phyloP scores from a whole-genome alignment of 1,140 invertebrate genomes.

The Psilanteris sp. region DNA sequence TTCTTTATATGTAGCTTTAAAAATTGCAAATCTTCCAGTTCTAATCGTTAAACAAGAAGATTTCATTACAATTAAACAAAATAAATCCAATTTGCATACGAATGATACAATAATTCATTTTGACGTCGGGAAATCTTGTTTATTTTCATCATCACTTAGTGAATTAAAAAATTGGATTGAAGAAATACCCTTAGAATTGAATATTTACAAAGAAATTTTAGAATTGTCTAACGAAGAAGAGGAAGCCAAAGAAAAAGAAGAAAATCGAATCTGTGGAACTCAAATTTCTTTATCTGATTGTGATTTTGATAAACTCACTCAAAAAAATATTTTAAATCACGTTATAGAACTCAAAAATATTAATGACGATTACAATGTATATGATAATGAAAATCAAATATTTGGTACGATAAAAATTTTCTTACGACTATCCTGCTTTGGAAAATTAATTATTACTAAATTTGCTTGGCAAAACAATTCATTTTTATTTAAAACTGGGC shows the following conservation, averaged over 20 bases:
- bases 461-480: constrained; percentile 62
- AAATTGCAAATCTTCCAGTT: constrained; percentile 63
- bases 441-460: constrained; percentile 63
- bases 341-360: constrained; percentile 31
- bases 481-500: constrained; percentile 65
- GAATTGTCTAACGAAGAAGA: not conserved
- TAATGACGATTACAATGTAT: constrained; percentile 58
- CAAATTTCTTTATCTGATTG: constrained; percentile 69
- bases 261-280: constrained; percentile 63
- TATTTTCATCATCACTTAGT: constrained; percentile 59
- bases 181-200: constrained; percentile 49
- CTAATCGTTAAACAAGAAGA: constrained; percentile 58
- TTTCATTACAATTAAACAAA: constrained; percentile 19
- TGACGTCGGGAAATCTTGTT: constrained; percentile 66
- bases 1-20: constrained; percentile 46
- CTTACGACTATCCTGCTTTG: constrained; percentile 65
- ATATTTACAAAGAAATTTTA: constrained; percentile 37
- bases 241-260: constrained; percentile 1
- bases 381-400: constrained; percentile 12
- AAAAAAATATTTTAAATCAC: constrained; percentile 26
- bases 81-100: not conserved
- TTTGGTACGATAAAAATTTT: constrained; percentile 61
- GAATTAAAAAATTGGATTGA: constrained; percentile 48
- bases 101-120: constrained; percentile 21
- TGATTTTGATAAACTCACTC: constrained; percentile 62